Conservation (phyloP, 2,113 vertebrate genomes). For the Beaufortia kweichowensis region DNA sequence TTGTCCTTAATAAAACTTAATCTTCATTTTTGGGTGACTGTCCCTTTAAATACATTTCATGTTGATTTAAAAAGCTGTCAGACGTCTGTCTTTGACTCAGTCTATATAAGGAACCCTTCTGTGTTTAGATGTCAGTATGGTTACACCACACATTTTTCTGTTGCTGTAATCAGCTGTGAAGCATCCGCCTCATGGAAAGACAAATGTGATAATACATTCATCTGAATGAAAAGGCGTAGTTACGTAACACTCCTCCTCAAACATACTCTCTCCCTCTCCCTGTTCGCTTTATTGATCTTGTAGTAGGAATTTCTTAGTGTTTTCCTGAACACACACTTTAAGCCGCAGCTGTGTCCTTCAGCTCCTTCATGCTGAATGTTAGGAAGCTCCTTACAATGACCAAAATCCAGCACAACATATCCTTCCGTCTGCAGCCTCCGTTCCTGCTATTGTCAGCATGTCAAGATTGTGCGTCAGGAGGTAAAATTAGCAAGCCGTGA, state of each 20-base stretch:
- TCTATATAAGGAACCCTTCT: background rate
- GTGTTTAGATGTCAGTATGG: background rate
- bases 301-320: background rate
- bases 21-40: too few species aligned
- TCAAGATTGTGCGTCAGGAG: slow-evolving; percentile 62
- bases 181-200: background rate
- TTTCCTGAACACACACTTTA: slow-evolving; percentile 12
- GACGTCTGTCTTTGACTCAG: background rate
- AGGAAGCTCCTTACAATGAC: slow-evolving; percentile 73
- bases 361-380: slow-evolving; percentile 49
- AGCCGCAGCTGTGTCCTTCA: slow-evolving; percentile 57
- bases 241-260: background rate
- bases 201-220: background rate
- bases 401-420: slow-evolving; percentile 55
- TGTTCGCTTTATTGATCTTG: slow-evolving; percentile 42
- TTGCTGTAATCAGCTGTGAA: background rate
- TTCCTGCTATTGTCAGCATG: slow-evolving; percentile 75
- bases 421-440: slow-evolving; percentile 57
- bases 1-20: too few species aligned
- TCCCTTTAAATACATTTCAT: too few species aligned
- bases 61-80: background rate
- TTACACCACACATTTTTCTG: background rate
- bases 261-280: background rate
- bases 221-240: background rate
- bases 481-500: slow-evolving; percentile 58